Conservation (phyloP, 2,113 vertebrate genomes). For the Ptilonorhynchus violaceus region DNA sequence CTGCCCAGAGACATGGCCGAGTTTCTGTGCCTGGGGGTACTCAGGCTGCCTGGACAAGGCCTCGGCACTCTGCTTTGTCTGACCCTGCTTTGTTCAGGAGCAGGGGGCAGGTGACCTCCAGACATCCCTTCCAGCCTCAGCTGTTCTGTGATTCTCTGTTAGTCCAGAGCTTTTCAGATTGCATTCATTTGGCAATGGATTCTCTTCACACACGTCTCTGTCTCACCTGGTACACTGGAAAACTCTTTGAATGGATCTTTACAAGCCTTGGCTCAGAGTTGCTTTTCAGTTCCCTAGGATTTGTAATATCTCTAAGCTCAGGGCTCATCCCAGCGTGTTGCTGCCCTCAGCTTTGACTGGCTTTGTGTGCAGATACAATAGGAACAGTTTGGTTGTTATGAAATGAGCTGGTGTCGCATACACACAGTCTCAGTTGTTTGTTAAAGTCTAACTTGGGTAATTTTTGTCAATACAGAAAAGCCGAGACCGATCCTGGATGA, state of each 20-base stretch:
- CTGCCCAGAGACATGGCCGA: not conserved
- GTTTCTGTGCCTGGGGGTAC: not conserved
- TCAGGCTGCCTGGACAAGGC: not conserved
- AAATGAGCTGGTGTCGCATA: not conserved
- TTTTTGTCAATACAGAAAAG: not conserved
- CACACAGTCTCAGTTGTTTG: not conserved
- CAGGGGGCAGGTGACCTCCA: not conserved
- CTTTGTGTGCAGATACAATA: not conserved
- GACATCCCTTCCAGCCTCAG: not conserved
- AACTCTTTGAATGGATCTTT: not conserved
- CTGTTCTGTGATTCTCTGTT: not conserved
- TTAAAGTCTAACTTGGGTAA: not conserved
- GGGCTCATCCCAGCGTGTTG: not conserved
- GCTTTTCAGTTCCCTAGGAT: not conserved
- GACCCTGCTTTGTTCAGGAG: not conserved
- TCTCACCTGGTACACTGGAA: not conserved
- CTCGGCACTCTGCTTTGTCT: not conserved
- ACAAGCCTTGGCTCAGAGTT: not conserved
- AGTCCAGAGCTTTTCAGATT: not conserved
- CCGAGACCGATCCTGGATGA: not conserved
- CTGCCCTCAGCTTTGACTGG: not conserved
- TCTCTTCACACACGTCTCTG: not conserved
- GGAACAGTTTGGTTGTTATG: not conserved
- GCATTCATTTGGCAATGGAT: not conserved
- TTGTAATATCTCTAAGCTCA: not conserved